Evolutionary conservation across 2,888 invertebrate genomes (phyloP).

Genomic region (Drosophila ochracea): DNA sequence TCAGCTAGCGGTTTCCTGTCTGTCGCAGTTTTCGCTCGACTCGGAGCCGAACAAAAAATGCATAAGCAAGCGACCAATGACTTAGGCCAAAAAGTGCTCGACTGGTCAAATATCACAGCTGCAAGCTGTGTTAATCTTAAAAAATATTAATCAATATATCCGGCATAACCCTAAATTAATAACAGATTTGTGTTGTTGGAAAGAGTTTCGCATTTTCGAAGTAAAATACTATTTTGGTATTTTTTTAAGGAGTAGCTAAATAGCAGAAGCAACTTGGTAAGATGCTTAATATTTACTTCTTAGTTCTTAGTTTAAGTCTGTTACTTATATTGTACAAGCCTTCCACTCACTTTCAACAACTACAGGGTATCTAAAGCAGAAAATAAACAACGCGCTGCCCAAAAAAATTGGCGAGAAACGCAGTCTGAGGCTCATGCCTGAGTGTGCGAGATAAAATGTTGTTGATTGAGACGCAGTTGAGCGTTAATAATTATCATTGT

Average conservation of each 20-base stretch:
- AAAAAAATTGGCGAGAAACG: neutral
- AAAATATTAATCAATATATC: neutral
- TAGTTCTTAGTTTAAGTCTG: neutral
- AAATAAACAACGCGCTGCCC: slow-evolving; percentile 11
- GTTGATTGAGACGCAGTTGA: slow-evolving; percentile 77
- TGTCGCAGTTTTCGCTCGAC: slow-evolving; percentile 32
- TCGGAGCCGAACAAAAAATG: slow-evolving; percentile 9
- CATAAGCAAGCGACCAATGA: neutral
- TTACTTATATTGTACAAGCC: neutral
- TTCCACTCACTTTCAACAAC: neutral
- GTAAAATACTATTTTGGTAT: neutral
- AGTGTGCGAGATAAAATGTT: slow-evolving; percentile 72
- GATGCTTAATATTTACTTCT: neutral
- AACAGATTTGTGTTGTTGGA: too few relatives aligned
- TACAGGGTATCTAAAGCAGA: slow-evolving; percentile 18
- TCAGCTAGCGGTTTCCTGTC: slow-evolving; percentile 70
- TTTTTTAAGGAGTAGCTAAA: neutral
- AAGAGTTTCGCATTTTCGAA: too few relatives aligned
- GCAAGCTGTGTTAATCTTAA: neutral
- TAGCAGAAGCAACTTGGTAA: too few relatives aligned
- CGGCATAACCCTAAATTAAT: neutral
- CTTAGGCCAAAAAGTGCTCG: neutral
- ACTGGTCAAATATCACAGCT: neutral
- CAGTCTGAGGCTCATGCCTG: slow-evolving; percentile 37
- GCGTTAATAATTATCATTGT: slow-evolving; percentile 76